Base-by-base conservation (phyloP, 1,140 invertebrate genomes). In the Metaphire vulgaris region DNA sequence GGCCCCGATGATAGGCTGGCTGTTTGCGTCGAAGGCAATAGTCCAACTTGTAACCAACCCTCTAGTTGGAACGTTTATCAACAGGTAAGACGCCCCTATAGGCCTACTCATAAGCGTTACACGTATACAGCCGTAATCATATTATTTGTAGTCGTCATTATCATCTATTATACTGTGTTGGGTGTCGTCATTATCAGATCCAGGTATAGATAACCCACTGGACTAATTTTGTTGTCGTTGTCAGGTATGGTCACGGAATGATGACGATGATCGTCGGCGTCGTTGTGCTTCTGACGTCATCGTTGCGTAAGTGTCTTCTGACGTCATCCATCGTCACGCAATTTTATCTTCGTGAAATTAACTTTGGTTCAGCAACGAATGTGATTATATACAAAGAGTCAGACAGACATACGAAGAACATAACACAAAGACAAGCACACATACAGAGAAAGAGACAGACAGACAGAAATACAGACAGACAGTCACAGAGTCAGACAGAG, bases 1-100 rank as follows among this genome's bases (percentile, higher is more conserved):
- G 74, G 56, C 77, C 72, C 69, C 64, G 21, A 1, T 31, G 30
- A 26, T 97, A 29, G 96, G 96, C 2, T 89, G 98, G 79, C 92
- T 98, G 90, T 96, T 98, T 83, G 95, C 95, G 14, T 97, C 96
- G 74, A 98, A 98, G 85, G 95, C 96, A 56, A 90, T 97, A 83
- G 92, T 98, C 69, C 96, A 98, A 86, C 89, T 98, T 33, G 86
- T 98, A 68, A 91, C 94, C 29, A 98, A 98, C 87, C 95, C 95
- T 14, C 92, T 97, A 85, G 92, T 98, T 29, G 96, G 96, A 77
- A 94, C 93, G 12, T 88, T 98, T 2, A 97, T 95, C 21, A 96
- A 98, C 87, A 96, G 92, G 96, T 97, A 41, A 41, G 70, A 34
- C 69, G 69, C 69, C n/a, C n/a, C n/a, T n/a, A n/a, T n/a, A n/a